A percentile compares a stretch with the other conserved stretches of the same genome.
Conservation (phyloP, 2,797 vertebrate species). For the Esox masquinongy region DNA sequence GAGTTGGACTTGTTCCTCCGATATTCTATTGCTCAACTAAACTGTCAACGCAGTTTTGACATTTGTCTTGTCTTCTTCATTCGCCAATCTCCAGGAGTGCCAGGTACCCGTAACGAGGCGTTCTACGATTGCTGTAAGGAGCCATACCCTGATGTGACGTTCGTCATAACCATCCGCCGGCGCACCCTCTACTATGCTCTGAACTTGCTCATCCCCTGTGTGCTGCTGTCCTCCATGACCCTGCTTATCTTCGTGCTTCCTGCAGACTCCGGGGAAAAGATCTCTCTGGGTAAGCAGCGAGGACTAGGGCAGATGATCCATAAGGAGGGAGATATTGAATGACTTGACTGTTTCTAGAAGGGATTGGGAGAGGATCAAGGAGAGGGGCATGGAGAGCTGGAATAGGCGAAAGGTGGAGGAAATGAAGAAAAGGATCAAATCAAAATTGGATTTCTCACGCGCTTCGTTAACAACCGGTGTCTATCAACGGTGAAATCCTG, state of each 20-base stretch:
- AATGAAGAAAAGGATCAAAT: neutral
- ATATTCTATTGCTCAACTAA: neutral
- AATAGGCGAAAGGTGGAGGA: neutral
- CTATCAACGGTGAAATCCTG: no score
- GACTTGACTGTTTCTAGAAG: neutral
- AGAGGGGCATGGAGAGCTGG: neutral
- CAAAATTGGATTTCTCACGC: no score
- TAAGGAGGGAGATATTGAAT: neutral
- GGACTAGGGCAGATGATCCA: slow-evolving; percentile 46
- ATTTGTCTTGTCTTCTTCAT: neutral
- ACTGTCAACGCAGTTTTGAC: neutral
- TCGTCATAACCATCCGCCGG: slow-evolving; percentile 76
- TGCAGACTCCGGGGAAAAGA: slow-evolving; percentile 82
- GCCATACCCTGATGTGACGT: slow-evolving; percentile 80
- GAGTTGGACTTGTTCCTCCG: neutral
- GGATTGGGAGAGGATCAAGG: neutral
- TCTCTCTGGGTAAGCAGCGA: slow-evolving; percentile 76
- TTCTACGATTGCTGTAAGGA: slow-evolving; percentile 82
- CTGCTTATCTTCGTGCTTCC: slow-evolving; percentile 80
- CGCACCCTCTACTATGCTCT: slow-evolving; percentile 81
- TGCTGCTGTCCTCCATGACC: slow-evolving; percentile 82
- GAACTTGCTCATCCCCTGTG: slow-evolving; percentile 81
- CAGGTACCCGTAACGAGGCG: slow-evolving; percentile 68
- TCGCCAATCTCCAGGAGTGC: slow-evolving; percentile 64
- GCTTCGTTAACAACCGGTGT: no score